A percentile compares a stretch with the other conserved stretches of the same genome.
These are phyloP conservation scores for Brenthis hecate DNA, from an alignment of 2,888 invertebrate genomes.

Conservation along the genomic window DNA sequence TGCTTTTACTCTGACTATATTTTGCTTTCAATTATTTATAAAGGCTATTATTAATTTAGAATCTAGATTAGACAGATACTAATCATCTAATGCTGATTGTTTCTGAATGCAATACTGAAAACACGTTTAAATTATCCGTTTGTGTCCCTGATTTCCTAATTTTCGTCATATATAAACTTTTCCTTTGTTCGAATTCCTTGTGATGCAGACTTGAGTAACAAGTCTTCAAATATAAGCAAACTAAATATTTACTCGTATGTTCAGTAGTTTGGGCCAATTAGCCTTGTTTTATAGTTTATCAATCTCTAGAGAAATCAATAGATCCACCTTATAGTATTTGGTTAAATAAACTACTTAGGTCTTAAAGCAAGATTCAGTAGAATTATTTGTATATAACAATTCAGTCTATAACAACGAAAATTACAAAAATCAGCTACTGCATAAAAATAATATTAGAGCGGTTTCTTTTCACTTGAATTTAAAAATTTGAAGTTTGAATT, in stretches of 20 bases:
- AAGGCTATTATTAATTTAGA: slow-evolving; percentile 19
- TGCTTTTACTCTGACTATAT: slow-evolving; percentile 22
- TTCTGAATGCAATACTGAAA: neutral
- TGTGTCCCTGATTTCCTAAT: neutral
- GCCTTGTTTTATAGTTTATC: slow-evolving; percentile 23
- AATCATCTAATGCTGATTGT: neutral
- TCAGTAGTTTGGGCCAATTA: slow-evolving; percentile 9
- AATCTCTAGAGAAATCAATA: slow-evolving; percentile 24
- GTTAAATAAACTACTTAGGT: slow-evolving; percentile 16
- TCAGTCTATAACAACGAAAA: too few species aligned
- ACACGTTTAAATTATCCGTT: neutral
- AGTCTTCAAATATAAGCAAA: too few species aligned
- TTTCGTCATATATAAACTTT: too few species aligned
- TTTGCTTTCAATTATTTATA: slow-evolving; percentile 29
- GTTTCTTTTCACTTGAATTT: too few species aligned
- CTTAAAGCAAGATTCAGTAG: slow-evolving; percentile 1
- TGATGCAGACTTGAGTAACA: too few species aligned
- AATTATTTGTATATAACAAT: neutral
- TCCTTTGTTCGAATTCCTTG: too few species aligned
- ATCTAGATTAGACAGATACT: slow-evolving; percentile 1
- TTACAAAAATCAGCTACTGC: too few species aligned
- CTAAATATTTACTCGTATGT: neutral
- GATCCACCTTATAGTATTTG: slow-evolving; percentile 17
- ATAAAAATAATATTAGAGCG: too few species aligned
- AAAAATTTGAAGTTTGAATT: too few species aligned